phyloP scores from a whole-genome alignment of 2,888 invertebrate genomes.

The Notodonta ziczac region DNA sequence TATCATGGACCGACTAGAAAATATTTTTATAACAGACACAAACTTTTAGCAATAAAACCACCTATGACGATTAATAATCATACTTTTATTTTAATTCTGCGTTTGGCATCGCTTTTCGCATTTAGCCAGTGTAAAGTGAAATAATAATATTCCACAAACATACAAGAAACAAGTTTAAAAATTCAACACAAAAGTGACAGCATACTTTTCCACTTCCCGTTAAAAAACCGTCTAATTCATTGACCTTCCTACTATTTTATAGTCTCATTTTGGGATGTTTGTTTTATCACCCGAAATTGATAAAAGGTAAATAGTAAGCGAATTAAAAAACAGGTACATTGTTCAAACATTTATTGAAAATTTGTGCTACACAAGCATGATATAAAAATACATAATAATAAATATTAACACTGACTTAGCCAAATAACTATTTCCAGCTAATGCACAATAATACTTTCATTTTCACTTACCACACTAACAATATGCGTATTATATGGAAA shows the following conservation, averaged over 20 bases:
- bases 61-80: not conserved
- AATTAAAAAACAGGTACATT: conserved; percentile 27
- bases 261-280: too few relatives aligned
- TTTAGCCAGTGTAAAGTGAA: too few relatives aligned
- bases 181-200: too few relatives aligned
- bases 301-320: too few relatives aligned
- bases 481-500: conserved; percentile 47
- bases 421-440: conserved; percentile 70
- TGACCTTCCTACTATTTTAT: not conserved
- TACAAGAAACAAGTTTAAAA: too few relatives aligned
- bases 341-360: conserved; percentile 83
- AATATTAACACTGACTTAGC: conserved; percentile 82
- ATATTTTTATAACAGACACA: conserved; percentile 14
- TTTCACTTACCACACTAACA: conserved; percentile 67
- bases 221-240: not conserved
- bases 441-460: conserved; percentile 80
- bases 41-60: conserved; percentile 1
- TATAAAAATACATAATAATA: conserved; percentile 84
- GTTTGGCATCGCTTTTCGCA: not conserved
- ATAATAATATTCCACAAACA: too few relatives aligned
- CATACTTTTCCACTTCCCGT: too few relatives aligned
- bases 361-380: conserved; percentile 84
- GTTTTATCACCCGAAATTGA: too few relatives aligned
- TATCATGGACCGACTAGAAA: conserved; percentile 1
- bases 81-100: conserved; percentile 6